A percentile compares a stretch with the other conserved stretches of the same genome.
Evolutionary conservation across 2,888 invertebrate genomes (phyloP).

Genomic region (Leptarthrus brevirostris): DNA sequence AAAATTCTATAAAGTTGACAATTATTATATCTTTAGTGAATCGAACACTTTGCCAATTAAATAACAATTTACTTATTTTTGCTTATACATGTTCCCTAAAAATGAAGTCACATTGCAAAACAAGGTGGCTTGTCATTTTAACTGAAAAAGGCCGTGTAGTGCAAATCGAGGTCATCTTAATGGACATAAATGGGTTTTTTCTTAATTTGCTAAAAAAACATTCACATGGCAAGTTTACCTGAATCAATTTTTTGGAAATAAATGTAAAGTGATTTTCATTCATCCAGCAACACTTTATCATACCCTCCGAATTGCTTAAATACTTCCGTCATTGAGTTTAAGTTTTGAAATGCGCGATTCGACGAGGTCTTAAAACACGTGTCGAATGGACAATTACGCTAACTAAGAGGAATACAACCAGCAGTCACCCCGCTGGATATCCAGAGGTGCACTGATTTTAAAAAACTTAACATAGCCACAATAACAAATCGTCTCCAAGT

Average conservation of each 20-base stretch:
- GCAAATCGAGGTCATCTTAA: background rate
- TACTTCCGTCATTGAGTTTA: constrained; percentile 26
- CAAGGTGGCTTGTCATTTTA: too few relatives aligned
- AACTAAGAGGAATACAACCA: constrained; percentile 34
- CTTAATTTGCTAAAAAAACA: background rate
- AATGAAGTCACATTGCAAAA: too few relatives aligned
- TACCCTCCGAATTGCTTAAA: background rate
- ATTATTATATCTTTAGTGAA: too few relatives aligned
- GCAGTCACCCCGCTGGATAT: constrained; percentile 29
- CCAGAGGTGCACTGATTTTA: constrained; percentile 13
- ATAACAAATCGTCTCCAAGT: constrained; percentile 38
- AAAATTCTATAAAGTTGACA: too few relatives aligned
- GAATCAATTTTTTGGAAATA: background rate
- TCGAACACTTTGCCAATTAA: too few relatives aligned
- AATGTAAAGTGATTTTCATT: background rate
- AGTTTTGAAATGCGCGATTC: background rate
- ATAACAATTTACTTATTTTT: too few relatives aligned
- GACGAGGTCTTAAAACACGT: constrained; percentile 36
- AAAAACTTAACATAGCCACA: constrained; percentile 16
- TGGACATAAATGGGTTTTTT: background rate
- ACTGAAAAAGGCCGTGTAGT: too few relatives aligned
- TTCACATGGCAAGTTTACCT: background rate
- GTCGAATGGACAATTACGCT: constrained; percentile 40
- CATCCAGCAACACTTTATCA: background rate
- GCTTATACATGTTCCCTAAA: too few relatives aligned